Percentiles rank a stretch among this genome's conserved stretches.
Conservation (phyloP, 2,797 vertebrate genomes). For the Notolabrus celidotus region DNA sequence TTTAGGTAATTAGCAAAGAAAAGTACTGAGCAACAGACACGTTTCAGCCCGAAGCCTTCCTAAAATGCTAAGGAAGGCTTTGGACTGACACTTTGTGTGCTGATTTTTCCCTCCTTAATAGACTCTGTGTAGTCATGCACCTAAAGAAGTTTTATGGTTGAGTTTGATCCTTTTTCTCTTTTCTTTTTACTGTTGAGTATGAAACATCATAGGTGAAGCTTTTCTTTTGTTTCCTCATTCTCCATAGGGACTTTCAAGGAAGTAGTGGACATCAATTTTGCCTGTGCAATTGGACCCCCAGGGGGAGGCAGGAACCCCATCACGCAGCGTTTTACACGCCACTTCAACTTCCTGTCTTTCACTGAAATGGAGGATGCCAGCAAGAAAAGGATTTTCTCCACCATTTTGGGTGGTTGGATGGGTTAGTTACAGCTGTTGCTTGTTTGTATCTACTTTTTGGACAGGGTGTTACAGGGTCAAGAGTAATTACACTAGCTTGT, state of each 20-base stretch:
- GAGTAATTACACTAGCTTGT: background rate
- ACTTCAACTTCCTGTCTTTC: constrained; percentile 93
- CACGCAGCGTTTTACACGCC: constrained; percentile 90
- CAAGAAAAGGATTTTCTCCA: constrained; percentile 93
- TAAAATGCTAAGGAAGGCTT: no score
- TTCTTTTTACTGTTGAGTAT: no score
- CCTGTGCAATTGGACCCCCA: constrained; percentile 93
- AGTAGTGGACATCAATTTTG: constrained; percentile 93
- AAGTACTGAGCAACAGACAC: no score
- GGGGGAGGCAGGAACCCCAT: constrained; percentile 92
- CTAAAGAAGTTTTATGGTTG: no score
- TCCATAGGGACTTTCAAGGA: constrained; percentile 87
- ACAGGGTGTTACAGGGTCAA: background rate
- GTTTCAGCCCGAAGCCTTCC: no score
- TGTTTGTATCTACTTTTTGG: background rate
- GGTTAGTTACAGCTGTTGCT: constrained; percentile 79
- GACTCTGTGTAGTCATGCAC: no score
- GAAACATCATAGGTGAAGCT: no score
- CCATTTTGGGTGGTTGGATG: constrained; percentile 92
- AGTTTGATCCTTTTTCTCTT: no score
- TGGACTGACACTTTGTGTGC: no score
- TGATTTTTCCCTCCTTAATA: no score
- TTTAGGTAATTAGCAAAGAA: no score
- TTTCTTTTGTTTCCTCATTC: constrained; percentile 5
- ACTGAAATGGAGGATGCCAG: constrained; percentile 90